Base-by-base conservation (phyloP, 2,113 vertebrate species). In the Nothobranchius furzeri region DNA sequence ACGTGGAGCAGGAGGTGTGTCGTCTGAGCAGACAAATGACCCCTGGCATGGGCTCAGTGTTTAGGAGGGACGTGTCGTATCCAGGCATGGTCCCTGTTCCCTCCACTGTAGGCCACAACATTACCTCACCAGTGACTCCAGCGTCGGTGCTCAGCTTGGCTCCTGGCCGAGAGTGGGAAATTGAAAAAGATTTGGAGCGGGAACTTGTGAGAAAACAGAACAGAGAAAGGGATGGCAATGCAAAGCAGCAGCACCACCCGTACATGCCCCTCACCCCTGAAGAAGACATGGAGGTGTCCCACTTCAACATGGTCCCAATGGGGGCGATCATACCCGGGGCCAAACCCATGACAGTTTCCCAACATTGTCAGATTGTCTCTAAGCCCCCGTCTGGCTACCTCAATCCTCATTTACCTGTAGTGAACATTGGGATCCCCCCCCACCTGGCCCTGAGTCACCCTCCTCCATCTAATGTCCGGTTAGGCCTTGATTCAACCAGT, bases 251-350 rank as follows among this genome's bases (percentile, higher is more conserved):
- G 14, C 88, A 78, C 67, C 90, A 86, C 46, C 63, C 81, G 1
- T 90, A 91, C 74, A 90, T 91, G 85, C 84, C 92, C 9, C 90
- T 91, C 50, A 91, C 88, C 59, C 90, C 92, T 1, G 92, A 93
- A 61, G 93, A 93, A 64, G 93, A 94, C 86, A 92, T 93, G 84
- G 93, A 94, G 78, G 93, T 94, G 69, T 90, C 90, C 67, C 87
- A 81, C 73, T 90, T 93, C 36, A 94, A 85, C 85, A 92, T 92
- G 90, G 82, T 88, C 66, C 87, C 89, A 49, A 80, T 92, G 72
- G 90, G 88, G 68, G 65, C 88, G 0, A 72, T 88, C 47, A 81
- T 83, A 53, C 69, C 87, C 7, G 89, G 88, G 60, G 69, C 68
- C 78, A 92, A 93, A 86, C 58, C 85, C 24, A 83, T 89, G 54